phyloP scores from a whole-genome alignment of 2,888 invertebrate species.

The Gerosis bhagava region DNA sequence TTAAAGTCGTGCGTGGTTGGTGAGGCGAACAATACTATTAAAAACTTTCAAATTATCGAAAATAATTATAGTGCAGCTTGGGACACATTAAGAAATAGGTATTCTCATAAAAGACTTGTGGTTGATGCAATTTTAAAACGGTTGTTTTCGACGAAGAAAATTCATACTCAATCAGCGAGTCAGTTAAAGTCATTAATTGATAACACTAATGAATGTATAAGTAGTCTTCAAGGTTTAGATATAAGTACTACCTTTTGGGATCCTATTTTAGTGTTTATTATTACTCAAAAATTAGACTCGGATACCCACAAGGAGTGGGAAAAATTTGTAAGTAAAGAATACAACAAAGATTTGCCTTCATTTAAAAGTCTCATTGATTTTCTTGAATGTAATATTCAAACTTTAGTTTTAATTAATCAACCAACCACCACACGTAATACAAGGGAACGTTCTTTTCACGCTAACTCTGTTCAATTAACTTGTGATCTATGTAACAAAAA shows the following conservation, averaged over 20 bases:
- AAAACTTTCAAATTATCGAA: neutral
- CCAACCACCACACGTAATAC: neutral
- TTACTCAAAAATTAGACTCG: conserved; percentile 6
- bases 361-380: conserved; percentile 3
- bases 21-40: neutral
- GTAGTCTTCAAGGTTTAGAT: conserved; percentile 1
- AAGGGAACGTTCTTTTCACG: conserved; percentile 2
- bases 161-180: neutral
- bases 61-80: conserved; percentile 6
- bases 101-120: neutral
- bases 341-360: conserved; percentile 7
- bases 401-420: conserved; percentile 3
- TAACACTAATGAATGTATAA: neutral
- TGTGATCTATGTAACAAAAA: neutral
- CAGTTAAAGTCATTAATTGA: conserved; percentile 4
- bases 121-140: conserved; percentile 2
- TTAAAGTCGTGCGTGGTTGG: conserved; percentile 1
- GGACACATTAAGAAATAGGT: neutral
- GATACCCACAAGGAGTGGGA: conserved; percentile 12
- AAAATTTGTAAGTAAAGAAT: neutral
- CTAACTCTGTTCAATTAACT: neutral
- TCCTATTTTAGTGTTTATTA: conserved; percentile 8
- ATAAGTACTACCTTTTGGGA: neutral
- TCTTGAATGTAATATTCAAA: conserved; percentile 1
- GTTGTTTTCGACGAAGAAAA: conserved; percentile 1